Conservation (phyloP, 2,113 vertebrate genomes). For the Xenopus borealis region DNA sequence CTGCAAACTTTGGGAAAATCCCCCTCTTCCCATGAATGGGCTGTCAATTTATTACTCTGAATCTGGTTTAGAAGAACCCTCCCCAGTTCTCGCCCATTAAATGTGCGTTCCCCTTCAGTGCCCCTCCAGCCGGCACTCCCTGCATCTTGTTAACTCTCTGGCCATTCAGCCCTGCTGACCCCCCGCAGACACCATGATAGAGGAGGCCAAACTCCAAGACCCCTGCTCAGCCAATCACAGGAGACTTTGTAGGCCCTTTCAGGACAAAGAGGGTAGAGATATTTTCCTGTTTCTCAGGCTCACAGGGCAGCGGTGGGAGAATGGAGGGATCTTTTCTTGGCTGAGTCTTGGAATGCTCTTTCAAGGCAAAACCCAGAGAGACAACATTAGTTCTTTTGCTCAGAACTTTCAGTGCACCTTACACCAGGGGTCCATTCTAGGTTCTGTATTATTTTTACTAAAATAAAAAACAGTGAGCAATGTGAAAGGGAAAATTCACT, state of each 20-base stretch:
- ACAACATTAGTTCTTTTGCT: not conserved
- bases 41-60: too few relatives aligned
- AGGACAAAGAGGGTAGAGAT: slow-evolving; percentile 10
- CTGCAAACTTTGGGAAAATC: too few relatives aligned
- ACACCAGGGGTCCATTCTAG: not conserved
- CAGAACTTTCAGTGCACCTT: not conserved
- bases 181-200: slow-evolving; percentile 7
- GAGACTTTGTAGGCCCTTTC: slow-evolving; percentile 12
- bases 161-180: slow-evolving; percentile 19
- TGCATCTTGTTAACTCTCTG: not conserved
- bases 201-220: not conserved
- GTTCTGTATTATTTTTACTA: too few relatives aligned
- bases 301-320: not conserved
- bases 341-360: slow-evolving; percentile 12
- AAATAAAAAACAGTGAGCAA: too few relatives aligned
- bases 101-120: not conserved
- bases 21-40: too few relatives aligned
- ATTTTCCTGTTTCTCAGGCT: slow-evolving; percentile 14
- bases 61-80: too few relatives aligned
- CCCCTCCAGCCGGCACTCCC: not conserved
- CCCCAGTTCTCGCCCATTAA: not conserved
- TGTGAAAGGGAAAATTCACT: too few relatives aligned
- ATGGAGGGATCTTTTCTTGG: slow-evolving; percentile 14
- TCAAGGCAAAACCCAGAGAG: not conserved
- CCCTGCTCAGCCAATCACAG: slow-evolving; percentile 4